A percentile compares a stretch with the other conserved stretches of the same genome.
Conservation (phyloP, 2,888 invertebrate species). For the Syrphus vitripennis region DNA sequence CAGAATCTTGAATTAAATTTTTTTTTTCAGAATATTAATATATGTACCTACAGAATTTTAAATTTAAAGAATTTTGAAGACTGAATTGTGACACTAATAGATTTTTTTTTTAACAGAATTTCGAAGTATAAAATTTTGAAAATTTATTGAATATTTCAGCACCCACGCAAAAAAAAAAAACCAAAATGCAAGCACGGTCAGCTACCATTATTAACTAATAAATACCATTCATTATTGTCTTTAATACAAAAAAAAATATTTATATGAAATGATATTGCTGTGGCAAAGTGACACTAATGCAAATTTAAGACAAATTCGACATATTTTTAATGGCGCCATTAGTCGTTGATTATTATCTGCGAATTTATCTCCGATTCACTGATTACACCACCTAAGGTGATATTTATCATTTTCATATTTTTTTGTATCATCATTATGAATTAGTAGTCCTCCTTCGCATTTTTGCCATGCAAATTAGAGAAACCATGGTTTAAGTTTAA, state of each 20-base stretch:
- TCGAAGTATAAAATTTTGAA: no score
- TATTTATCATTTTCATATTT: conserved; percentile 21
- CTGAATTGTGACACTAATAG: no score
- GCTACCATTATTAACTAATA: neutral
- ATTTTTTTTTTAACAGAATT: no score
- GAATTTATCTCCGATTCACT: conserved; percentile 19
- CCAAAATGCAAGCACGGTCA: neutral
- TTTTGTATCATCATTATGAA: neutral
- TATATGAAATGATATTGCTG: neutral
- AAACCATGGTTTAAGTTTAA: conserved; percentile 19
- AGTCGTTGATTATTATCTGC: neutral
- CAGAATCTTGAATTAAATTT: no score
- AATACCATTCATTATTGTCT: neutral
- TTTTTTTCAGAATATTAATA: no score
- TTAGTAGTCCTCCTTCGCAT: conserved; percentile 51
- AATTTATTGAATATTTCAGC: no score
- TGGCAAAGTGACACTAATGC: neutral
- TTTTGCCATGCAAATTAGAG: conserved; percentile 49
- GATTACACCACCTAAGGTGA: conserved; percentile 25
- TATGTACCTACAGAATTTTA: no score
- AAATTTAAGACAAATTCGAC: conserved; percentile 25
- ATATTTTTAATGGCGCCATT: conserved; percentile 14
- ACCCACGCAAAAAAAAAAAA: no score
- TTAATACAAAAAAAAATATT: neutral
- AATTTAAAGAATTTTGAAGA: no score